Conservation (phyloP, 2,113 vertebrate genomes). For the Tylochromis polylepis region DNA sequence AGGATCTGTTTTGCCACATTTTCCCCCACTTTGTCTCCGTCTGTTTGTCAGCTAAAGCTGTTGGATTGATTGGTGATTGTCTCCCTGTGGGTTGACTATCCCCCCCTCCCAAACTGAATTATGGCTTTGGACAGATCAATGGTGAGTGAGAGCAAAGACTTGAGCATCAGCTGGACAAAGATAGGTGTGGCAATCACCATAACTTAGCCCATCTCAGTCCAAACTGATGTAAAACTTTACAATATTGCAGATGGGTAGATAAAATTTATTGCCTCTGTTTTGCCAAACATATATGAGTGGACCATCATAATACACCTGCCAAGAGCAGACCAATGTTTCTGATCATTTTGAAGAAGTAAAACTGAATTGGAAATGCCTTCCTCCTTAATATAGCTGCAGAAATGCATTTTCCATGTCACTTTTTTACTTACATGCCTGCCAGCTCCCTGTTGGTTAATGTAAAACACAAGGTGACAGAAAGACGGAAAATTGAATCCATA, state of each 20-base stretch:
- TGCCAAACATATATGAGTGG: not conserved
- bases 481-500: constrained; percentile 16
- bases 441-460: not conserved
- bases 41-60: constrained; percentile 39
- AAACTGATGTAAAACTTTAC: not conserved
- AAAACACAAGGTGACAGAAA: not conserved
- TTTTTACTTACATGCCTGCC: not conserved
- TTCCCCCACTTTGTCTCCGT: not conserved
- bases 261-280: not conserved
- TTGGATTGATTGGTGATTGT: constrained; percentile 54
- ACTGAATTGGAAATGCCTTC: not conserved
- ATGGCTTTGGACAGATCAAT: constrained; percentile 17
- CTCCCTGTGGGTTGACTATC: constrained; percentile 5
- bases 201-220: not conserved
- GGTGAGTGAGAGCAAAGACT: not conserved
- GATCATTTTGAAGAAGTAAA: not conserved
- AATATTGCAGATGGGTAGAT: not conserved
- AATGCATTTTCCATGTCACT: not conserved
- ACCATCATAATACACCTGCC: not conserved
- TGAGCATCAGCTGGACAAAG: not conserved
- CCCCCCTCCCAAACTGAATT: constrained; percentile 1
- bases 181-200: not conserved
- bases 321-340: not conserved
- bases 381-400: not conserved
- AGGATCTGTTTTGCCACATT: constrained; percentile 16